Conservation (phyloP, 2,888 invertebrate genomes). For the Baccha elongata region DNA sequence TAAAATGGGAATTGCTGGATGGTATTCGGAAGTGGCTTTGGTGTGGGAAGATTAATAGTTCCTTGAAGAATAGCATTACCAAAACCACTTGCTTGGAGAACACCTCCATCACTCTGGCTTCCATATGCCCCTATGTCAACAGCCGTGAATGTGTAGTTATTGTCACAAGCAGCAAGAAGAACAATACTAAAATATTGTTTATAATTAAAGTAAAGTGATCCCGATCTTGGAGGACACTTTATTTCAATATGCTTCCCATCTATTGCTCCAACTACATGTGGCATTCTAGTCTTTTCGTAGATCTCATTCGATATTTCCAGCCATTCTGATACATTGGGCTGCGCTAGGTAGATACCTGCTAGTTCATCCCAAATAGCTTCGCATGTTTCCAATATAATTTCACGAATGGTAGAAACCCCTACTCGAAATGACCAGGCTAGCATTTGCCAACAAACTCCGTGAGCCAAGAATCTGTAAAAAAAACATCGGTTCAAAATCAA, state of each 20-base stretch:
- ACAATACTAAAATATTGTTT: slow-evolving; percentile 68
- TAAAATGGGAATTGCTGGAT: slow-evolving; percentile 7
- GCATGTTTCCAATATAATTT: slow-evolving; percentile 73
- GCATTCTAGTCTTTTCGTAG: slow-evolving; percentile 36
- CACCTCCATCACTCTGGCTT: slow-evolving; percentile 25
- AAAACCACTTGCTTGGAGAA: slow-evolving; percentile 55
- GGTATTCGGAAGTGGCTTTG: slow-evolving; percentile 12
- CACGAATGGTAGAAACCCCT: slow-evolving; percentile 70
- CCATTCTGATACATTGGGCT: slow-evolving; percentile 64
- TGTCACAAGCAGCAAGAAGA: slow-evolving; percentile 44
- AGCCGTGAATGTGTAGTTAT: background rate
- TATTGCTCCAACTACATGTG: slow-evolving; percentile 74
- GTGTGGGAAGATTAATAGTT: slow-evolving; percentile 55
- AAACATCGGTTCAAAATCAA: no score
- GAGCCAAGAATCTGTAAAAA: no score
- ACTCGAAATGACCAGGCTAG: slow-evolving; percentile 45
- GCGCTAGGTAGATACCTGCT: slow-evolving; percentile 54
- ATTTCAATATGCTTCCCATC: no score
- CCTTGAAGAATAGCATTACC: slow-evolving; percentile 55
- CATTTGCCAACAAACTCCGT: no score
- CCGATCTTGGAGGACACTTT: slow-evolving; percentile 71
- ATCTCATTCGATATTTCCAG: slow-evolving; percentile 63
- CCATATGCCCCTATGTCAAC: slow-evolving; percentile 13
- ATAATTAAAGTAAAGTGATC: slow-evolving; percentile 68
- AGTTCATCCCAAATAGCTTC: no score